Evolutionary conservation across 1,140 invertebrate species (phyloP).

Genomic region (Drosophila mojavensis): DNA sequence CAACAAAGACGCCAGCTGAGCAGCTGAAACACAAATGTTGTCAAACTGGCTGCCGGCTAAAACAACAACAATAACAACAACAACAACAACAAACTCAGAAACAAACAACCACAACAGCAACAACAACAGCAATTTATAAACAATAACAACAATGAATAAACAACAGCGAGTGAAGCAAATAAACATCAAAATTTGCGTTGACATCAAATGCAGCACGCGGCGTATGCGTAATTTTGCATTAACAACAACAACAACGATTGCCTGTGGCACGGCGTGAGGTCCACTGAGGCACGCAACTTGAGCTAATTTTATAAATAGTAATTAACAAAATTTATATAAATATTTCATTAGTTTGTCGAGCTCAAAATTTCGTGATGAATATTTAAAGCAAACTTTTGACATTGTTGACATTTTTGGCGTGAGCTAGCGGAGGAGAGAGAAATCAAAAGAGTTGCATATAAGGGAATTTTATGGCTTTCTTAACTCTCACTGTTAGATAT

Average conservation of each 20-base stretch:
- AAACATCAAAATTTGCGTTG: constrained; percentile 62
- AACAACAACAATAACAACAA: constrained; percentile 1
- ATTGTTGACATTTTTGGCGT: too few relatives aligned
- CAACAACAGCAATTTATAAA: not conserved
- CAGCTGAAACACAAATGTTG: constrained; percentile 35
- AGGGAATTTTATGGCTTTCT: too few relatives aligned
- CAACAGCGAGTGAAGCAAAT: constrained; percentile 56
- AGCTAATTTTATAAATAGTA: not conserved
- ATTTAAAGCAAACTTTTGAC: too few relatives aligned
- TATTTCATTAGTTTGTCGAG: too few relatives aligned
- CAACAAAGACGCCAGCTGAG: constrained; percentile 16
- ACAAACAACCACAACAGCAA: not conserved
- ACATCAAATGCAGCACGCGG: constrained; percentile 47
- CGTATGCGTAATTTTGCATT: constrained; percentile 54
- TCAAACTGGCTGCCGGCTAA: constrained; percentile 28
- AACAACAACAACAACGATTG: not conserved
- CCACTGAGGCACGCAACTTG: not conserved
- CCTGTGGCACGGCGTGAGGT: not conserved
- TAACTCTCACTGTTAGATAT: too few relatives aligned
- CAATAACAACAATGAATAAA: constrained; percentile 29
- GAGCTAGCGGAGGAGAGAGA: too few relatives aligned
- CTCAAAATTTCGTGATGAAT: too few relatives aligned
- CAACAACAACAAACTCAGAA: not conserved
- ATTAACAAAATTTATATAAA: constrained; percentile 5
- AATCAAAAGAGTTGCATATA: too few relatives aligned